Evolutionary conservation across 1,140 invertebrate genomes (phyloP).

Genomic region (Calosoma granatense): DNA sequence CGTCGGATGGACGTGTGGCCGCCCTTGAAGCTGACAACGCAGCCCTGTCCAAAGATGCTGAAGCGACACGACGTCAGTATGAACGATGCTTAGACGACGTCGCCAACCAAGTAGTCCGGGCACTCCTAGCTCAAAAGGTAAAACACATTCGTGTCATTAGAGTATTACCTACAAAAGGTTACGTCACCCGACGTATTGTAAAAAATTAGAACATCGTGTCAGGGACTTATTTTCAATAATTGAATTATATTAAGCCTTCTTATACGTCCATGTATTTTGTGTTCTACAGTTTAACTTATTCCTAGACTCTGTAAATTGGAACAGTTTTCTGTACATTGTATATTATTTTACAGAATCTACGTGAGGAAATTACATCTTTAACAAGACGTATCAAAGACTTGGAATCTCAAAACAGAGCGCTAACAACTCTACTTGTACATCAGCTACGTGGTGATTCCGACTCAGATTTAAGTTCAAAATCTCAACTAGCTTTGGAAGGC

Average conservation of each 20-base stretch:
- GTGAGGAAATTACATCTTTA: conserved; percentile 53
- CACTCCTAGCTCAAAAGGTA: conserved; percentile 75
- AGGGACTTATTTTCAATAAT: too few relatives aligned
- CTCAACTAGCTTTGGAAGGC: conserved; percentile 19
- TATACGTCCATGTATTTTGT: too few relatives aligned
- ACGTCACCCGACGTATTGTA: neutral
- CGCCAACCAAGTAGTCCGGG: conserved; percentile 68
- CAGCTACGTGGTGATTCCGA: conserved; percentile 43
- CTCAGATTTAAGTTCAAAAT: neutral
- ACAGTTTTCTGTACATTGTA: too few relatives aligned
- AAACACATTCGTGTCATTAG: too few relatives aligned
- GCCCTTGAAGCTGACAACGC: conserved; percentile 39
- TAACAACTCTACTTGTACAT: conserved; percentile 53
- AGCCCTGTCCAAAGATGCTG: conserved; percentile 41
- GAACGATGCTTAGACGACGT: conserved; percentile 69
- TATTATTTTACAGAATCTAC: conserved; percentile 50
- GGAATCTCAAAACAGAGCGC: conserved; percentile 53
- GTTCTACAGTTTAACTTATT: too few relatives aligned
- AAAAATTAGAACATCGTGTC: too few relatives aligned
- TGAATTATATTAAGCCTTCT: neutral
- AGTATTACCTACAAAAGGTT: neutral
- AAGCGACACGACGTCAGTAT: conserved; percentile 57
- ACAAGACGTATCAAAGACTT: conserved; percentile 54
- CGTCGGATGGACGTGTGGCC: conserved; percentile 39
- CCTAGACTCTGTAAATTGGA: too few relatives aligned